phyloP scores from a whole-genome alignment of 2,113 vertebrate species.

The Semicossyphus pulcher region DNA sequence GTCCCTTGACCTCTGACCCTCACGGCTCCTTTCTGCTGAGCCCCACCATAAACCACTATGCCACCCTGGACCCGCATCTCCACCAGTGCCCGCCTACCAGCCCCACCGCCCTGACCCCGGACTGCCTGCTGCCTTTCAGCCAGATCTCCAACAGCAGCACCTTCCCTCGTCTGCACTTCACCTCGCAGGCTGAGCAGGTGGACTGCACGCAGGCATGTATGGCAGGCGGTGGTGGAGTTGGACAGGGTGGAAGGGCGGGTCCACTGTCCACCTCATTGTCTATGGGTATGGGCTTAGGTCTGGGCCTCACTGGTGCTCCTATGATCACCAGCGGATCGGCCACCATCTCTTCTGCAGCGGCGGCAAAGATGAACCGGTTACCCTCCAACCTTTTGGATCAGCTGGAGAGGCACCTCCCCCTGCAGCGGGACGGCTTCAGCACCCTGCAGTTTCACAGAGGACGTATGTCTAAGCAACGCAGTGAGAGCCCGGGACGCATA shows the following conservation, averaged over 20 bases:
- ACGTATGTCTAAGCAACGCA: conserved; percentile 90
- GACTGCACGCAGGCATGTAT: conserved; percentile 87
- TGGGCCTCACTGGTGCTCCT: conserved; percentile 82
- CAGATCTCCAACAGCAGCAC: conserved; percentile 97
- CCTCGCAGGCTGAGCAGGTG: conserved; percentile 90
- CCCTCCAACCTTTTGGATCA: conserved; percentile 96
- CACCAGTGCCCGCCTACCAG: conserved; percentile 83
- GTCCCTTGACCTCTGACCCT: conserved; percentile 80
- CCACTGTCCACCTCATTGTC: conserved; percentile 80
- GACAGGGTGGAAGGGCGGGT: conserved; percentile 74
- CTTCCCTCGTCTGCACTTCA: conserved; percentile 97
- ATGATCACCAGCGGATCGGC: conserved; percentile 87
- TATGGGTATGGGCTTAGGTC: conserved; percentile 82
- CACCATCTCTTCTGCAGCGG: conserved; percentile 84
- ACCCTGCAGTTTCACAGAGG: conserved; percentile 95
- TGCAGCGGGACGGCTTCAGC: conserved; percentile 96
- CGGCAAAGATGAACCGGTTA: conserved; percentile 88
- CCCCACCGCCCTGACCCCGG: conserved; percentile 85
- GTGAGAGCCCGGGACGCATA: conserved; percentile 96
- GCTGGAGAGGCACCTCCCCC: conserved; percentile 96
- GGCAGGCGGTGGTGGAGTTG: conserved; percentile 68
- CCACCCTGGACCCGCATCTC: conserved; percentile 89
- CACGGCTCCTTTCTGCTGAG: conserved; percentile 92
- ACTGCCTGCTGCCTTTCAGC: conserved; percentile 93
- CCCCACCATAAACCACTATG: conserved; percentile 90